Base-by-base conservation (phyloP, 2,797 vertebrate genomes). In the Mycteria americana region DNA sequence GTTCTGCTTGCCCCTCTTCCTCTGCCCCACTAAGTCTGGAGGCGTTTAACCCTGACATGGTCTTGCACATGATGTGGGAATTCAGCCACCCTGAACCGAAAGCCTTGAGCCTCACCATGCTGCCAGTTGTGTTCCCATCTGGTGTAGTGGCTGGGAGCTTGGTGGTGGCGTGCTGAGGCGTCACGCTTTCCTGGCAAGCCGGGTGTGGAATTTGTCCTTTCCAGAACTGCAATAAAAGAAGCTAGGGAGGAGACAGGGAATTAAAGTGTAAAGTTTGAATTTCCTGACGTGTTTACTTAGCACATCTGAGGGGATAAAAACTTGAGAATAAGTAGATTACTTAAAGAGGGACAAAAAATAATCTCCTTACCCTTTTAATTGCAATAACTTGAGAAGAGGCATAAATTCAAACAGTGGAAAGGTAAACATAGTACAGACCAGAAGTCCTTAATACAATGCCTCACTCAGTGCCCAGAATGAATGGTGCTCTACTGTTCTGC, bases 161-260 rank as follows among this genome's bases (percentile, higher is more conserved):
- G 5, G 53, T 53, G 67, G 23, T 5, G 7, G 33, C 8, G 2
- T 85, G 60, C 50, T 89, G 51, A 57, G 31, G 8, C 0, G 0
- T 81, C 73, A 53, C 0, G 0, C 51, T 77, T 64, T 37, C 45
- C 70, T 91, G 68, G 76, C 41, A 80, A 56, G 37, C 21, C 1
- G 6, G 17, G 11, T 43, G 23, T 76, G 39, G 35, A 85, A 48
- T 88, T 85, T 91, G 37, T 72, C 37, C 86, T 82, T 83, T 45
- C 24, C n/a, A n/a, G 51, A 88, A 60, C 30, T 69, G 33, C 46
- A 81, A 2, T 75, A 88, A 51, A 82, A 70, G n/a, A 35, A 80
- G 8, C 9, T 91, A 51, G 19, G 60, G 31, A 89, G 77, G 69
- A 74, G 28, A 56, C 39, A 33, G 25, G 28, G 35, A 68, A 50